A percentile compares a stretch with the other conserved stretches of the same genome.
Conservation (phyloP, 2,888 invertebrate genomes). For the Drosophila pegasa region DNA sequence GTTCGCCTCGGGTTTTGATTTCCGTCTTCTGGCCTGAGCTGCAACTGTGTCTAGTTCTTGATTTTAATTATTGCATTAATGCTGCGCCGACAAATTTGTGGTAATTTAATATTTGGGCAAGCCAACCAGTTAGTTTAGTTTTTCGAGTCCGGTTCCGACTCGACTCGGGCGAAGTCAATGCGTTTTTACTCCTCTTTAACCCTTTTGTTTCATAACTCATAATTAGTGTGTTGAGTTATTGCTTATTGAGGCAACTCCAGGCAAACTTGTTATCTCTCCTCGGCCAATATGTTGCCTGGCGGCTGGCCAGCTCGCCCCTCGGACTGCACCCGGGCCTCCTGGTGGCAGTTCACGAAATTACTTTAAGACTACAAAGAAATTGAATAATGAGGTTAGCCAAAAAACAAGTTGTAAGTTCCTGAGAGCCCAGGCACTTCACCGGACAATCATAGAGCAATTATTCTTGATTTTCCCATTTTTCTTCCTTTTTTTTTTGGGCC, state of each 20-base stretch:
- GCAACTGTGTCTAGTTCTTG: slow-evolving; percentile 56
- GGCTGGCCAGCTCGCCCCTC: slow-evolving; percentile 34
- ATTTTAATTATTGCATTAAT: slow-evolving; percentile 80
- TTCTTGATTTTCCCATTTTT: slow-evolving; percentile 20
- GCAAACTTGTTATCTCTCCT: slow-evolving; percentile 61
- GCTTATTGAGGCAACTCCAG: slow-evolving; percentile 50
- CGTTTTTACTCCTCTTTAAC: slow-evolving; percentile 24
- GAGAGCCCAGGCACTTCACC: slow-evolving; percentile 44
- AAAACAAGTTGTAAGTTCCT: slow-evolving; percentile 38
- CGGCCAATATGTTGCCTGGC: slow-evolving; percentile 12
- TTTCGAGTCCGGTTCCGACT: slow-evolving; percentile 43
- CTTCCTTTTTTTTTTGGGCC: neutral
- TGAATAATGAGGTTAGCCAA: slow-evolving; percentile 56
- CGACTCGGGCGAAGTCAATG: slow-evolving; percentile 61
- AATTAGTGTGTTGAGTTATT: slow-evolving; percentile 74
- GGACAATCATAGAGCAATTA: slow-evolving; percentile 50
- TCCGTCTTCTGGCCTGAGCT: slow-evolving; percentile 20
- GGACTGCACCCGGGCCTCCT: slow-evolving; percentile 5
- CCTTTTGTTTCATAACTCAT: slow-evolving; percentile 69
- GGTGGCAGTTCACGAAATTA: slow-evolving; percentile 42
- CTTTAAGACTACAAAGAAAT: slow-evolving; percentile 44
- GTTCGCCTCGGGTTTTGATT: slow-evolving; percentile 30
- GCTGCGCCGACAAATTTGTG: slow-evolving; percentile 78
- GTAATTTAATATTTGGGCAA: slow-evolving; percentile 75
- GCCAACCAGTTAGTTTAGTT: slow-evolving; percentile 56